phyloP scores from a whole-genome alignment of 2,888 invertebrate genomes.

The Cantharis rufa region DNA sequence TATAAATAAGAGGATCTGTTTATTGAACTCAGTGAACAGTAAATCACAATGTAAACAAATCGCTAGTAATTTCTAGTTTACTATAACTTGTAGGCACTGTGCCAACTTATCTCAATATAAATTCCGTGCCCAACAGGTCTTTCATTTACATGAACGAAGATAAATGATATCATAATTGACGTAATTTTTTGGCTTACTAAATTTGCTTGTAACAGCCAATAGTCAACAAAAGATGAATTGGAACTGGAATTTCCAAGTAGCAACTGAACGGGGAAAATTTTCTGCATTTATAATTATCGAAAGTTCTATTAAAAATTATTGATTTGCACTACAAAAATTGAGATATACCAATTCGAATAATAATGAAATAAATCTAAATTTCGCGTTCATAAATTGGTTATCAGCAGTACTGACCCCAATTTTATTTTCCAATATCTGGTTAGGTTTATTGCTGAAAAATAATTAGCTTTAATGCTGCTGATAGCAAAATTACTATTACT shows the following conservation, averaged over 20 bases:
- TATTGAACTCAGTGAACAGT: background rate
- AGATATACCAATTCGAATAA: background rate
- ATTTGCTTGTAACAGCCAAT: background rate
- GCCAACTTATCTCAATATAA: conserved; percentile 8
- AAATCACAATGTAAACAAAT: background rate
- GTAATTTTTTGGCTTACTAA: background rate
- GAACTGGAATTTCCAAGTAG: too few species aligned
- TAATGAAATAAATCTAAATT: background rate
- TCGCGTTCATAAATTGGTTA: background rate
- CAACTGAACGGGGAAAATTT: too few species aligned
- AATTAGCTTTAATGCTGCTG: background rate
- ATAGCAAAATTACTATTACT: background rate
- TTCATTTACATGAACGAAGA: conserved; percentile 5
- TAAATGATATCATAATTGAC: conserved; percentile 7
- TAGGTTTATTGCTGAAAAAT: background rate
- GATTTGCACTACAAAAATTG: background rate
- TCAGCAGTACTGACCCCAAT: background rate
- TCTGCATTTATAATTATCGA: too few species aligned
- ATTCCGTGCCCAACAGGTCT: conserved; percentile 12
- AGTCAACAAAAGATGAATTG: background rate
- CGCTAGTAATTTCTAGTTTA: background rate
- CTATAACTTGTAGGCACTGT: background rate
- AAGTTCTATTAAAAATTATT: too few species aligned
- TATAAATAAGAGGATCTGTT: background rate
- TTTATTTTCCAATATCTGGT: background rate